These are phyloP conservation scores for Mobula hypostoma DNA, from an alignment of 2,113 vertebrate genomes.

Conservation along the genomic window DNA sequence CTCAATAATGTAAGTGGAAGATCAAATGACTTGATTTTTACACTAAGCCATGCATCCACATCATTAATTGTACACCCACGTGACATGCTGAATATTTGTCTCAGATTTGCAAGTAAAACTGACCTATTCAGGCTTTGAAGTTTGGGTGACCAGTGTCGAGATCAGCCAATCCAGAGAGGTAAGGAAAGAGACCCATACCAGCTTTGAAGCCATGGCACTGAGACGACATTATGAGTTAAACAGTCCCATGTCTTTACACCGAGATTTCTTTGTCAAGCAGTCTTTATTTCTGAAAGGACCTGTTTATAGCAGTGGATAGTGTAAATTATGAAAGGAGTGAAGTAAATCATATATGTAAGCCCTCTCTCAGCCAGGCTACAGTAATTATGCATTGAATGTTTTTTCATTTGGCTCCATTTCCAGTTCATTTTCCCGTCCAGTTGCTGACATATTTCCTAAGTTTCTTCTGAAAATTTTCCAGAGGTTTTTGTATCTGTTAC, in stretches of 20 bases:
- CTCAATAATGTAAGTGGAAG: not conserved
- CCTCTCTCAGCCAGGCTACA: not conserved
- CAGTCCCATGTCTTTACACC: not conserved
- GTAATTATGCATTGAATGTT: not conserved
- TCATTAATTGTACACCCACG: not conserved
- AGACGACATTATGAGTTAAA: not conserved
- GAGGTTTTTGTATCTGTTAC: conserved; percentile 29
- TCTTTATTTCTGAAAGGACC: not conserved
- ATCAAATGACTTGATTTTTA: not conserved
- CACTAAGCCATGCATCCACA: not conserved
- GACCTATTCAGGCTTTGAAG: not conserved
- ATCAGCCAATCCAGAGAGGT: not conserved
- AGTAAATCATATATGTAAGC: not conserved
- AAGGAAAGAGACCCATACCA: not conserved
- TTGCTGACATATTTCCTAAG: not conserved
- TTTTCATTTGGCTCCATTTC: not conserved
- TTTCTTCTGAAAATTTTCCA: conserved; percentile 31
- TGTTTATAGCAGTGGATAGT: not conserved
- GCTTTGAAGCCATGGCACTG: not conserved
- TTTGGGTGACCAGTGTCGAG: not conserved
- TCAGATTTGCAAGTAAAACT: not conserved
- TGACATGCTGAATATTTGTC: not conserved
- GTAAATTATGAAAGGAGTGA: not conserved
- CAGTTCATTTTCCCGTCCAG: not conserved
- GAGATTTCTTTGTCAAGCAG: not conserved